phyloP scores from a whole-genome alignment of 2,797 vertebrate species.

The Geotrypetes seraphini region DNA sequence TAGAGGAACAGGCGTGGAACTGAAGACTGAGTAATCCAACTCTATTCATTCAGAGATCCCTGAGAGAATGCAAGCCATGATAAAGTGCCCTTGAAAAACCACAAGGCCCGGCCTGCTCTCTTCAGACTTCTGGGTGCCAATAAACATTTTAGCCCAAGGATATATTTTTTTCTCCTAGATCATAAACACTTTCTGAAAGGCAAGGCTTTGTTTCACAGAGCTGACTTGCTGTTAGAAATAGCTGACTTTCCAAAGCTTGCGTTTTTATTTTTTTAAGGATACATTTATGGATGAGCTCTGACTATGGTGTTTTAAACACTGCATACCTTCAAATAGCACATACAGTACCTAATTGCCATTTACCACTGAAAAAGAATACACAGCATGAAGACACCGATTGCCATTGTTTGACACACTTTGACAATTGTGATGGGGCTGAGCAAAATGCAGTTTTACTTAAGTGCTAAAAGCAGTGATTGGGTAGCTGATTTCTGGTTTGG shows the following conservation, averaged over 20 bases:
- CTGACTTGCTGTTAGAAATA: slow-evolving; percentile 45
- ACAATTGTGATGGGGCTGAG: slow-evolving; percentile 10
- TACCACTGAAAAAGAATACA: too few species aligned
- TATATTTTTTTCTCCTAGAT: slow-evolving; percentile 53
- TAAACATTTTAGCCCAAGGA: slow-evolving; percentile 76
- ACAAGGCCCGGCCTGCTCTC: slow-evolving; percentile 62
- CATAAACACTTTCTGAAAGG: slow-evolving; percentile 64
- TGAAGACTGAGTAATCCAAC: slow-evolving; percentile 65
- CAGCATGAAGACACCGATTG: background rate
- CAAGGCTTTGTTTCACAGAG: slow-evolving; percentile 57
- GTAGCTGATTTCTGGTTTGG: slow-evolving; percentile 8
- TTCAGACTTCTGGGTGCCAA: slow-evolving; percentile 72
- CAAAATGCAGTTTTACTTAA: slow-evolving; percentile 18
- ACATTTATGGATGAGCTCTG: slow-evolving; percentile 35
- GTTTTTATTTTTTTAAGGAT: slow-evolving; percentile 24
- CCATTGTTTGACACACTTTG: slow-evolving; percentile 16
- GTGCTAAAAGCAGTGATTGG: background rate
- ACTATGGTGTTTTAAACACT: slow-evolving; percentile 23
- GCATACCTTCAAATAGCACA: slow-evolving; percentile 35
- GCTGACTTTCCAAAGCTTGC: slow-evolving; percentile 37
- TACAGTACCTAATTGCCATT: too few species aligned
- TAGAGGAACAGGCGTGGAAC: slow-evolving; percentile 87
- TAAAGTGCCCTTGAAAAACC: slow-evolving; percentile 70
- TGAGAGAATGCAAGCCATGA: slow-evolving; percentile 63
- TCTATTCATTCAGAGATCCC: slow-evolving; percentile 77